Conservation (phyloP, 2,113 vertebrate species). For the Myocastor coypus region DNA sequence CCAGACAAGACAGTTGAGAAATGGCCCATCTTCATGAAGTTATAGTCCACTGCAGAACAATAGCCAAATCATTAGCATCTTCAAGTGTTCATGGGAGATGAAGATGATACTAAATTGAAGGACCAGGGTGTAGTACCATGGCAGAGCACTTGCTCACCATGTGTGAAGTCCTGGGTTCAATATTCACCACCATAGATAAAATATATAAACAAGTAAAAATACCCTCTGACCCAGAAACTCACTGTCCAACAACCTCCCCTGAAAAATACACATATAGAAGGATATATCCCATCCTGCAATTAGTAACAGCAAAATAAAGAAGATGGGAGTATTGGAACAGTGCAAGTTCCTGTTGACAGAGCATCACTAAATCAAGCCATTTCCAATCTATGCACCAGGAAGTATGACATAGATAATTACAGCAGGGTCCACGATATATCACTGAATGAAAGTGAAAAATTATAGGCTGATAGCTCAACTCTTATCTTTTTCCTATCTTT, state of each 20-base stretch:
- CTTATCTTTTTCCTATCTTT: background rate
- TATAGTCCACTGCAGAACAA: background rate
- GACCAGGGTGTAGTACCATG: background rate
- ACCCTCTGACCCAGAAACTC: background rate
- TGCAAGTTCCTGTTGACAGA: background rate
- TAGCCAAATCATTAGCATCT: background rate
- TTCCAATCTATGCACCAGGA: background rate
- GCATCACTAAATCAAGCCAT: background rate
- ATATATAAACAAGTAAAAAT: background rate
- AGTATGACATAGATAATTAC: background rate
- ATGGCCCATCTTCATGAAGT: background rate
- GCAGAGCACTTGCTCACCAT: no score
- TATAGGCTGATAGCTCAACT: background rate
- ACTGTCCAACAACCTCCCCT: background rate
- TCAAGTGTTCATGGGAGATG: background rate
- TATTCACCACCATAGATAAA: background rate
- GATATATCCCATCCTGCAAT: background rate
- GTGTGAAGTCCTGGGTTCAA: background rate
- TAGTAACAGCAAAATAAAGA: background rate
- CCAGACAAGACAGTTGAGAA: background rate
- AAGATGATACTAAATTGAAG: background rate
- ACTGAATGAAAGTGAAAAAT: background rate
- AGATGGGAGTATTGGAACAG: background rate
- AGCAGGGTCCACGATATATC: background rate
- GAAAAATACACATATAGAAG: background rate